These are phyloP conservation scores for Leptonema lineaticorne DNA, from an alignment of 1,140 invertebrate species.

Conservation along the genomic window DNA sequence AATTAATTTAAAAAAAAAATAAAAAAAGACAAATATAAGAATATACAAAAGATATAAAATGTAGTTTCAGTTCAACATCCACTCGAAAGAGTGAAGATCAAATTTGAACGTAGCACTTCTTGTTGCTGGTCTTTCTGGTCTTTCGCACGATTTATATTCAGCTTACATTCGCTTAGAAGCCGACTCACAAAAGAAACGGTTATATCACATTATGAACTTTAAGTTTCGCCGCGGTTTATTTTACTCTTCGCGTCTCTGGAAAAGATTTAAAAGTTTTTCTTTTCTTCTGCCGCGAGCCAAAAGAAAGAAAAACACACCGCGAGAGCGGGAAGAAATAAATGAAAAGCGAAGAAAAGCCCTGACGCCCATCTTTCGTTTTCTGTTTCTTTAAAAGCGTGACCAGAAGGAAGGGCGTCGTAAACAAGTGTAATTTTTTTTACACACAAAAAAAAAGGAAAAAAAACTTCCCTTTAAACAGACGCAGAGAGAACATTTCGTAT, in stretches of 20 bases:
- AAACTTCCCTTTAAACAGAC: constrained; percentile 14
- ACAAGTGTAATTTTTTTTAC: constrained; percentile 32
- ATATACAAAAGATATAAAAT: no score
- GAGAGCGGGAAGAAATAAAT: no score
- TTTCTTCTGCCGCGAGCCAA: no score
- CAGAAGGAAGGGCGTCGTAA: constrained; percentile 19
- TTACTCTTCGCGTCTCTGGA: constrained; percentile 25
- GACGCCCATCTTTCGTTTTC: not conserved
- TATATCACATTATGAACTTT: constrained; percentile 25
- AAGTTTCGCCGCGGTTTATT: constrained; percentile 22
- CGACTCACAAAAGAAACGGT: constrained; percentile 21
- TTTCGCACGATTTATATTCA: constrained; percentile 12
- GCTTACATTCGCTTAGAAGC: constrained; percentile 13
- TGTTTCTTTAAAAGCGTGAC: not conserved
- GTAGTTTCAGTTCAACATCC: no score
- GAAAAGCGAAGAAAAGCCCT: no score
- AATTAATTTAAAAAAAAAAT: no score
- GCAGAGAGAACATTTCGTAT: not conserved
- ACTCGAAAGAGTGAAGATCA: not conserved
- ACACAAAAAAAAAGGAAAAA: constrained; percentile 23
- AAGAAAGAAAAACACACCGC: no score
- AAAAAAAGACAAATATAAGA: no score
- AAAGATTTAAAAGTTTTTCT: constrained; percentile 26
- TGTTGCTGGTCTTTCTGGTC: no score
- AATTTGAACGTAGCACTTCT: constrained; percentile 5